Conservation (phyloP, 2,113 vertebrate genomes). For the Aphyosemion australe region DNA sequence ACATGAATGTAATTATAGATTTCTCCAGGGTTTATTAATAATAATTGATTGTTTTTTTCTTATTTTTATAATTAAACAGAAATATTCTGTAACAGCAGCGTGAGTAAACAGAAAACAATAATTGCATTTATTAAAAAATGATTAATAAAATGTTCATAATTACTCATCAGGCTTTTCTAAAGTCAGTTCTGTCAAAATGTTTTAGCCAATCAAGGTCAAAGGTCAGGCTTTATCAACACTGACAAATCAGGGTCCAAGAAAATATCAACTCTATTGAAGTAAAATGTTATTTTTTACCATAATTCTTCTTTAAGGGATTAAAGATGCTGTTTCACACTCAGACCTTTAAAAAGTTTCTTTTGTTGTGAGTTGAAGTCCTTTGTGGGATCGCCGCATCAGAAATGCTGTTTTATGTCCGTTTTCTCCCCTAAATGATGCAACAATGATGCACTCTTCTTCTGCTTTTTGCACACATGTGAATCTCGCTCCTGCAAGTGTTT, state of each 20-base stretch:
- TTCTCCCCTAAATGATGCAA: not conserved
- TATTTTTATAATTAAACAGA: too few species aligned
- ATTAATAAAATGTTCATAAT: too few species aligned
- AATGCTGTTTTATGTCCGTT: not conserved
- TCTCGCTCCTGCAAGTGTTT: not conserved
- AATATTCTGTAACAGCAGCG: too few species aligned
- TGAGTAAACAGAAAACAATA: too few species aligned
- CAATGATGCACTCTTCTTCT: not conserved
- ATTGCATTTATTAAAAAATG: too few species aligned
- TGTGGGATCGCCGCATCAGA: slow-evolving; percentile 1
- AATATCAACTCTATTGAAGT: not conserved
- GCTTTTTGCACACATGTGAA: not conserved
- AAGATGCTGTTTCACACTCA: not conserved
- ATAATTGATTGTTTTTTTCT: too few species aligned
- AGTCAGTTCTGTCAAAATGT: too few species aligned
- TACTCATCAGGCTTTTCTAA: too few species aligned
- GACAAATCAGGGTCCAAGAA: not conserved
- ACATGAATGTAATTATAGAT: too few species aligned
- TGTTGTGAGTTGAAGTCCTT: not conserved
- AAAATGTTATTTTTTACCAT: not conserved
- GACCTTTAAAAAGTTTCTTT: not conserved
- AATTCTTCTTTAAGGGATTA: not conserved
- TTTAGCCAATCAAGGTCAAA: not conserved
- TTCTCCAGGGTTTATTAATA: too few species aligned
- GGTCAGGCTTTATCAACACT: not conserved